Base-by-base conservation (phyloP, 2,113 vertebrate genomes). In the Ptilorrhoa leucosticta region DNA sequence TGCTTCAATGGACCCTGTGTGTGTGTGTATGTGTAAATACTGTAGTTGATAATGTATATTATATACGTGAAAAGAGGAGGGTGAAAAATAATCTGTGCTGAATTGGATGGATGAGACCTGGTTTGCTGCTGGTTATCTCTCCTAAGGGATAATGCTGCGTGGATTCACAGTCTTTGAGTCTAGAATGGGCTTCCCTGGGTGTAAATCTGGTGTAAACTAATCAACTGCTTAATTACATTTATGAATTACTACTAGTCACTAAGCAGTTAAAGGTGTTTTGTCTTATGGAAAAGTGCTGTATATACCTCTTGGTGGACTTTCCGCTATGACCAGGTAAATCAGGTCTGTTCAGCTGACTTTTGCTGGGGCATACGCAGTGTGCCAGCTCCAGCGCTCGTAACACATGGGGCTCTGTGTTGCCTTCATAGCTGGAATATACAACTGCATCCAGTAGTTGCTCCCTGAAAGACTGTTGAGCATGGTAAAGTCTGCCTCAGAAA, bases 331-430 rank as follows among this genome's bases (percentile, higher is more conserved):
- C 39, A 28, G 37, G 9, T 53, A 19, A 45, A 45, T 65, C 44
- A n/a, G 18, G 16, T 27, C 48, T 72, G 5, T 72, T 72, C 33
- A 42, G 28, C 42, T 75, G 60, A 21, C 23, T 87, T 61, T 37
- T 78, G 17, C 35, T 53, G 63, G 28, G 20, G 10, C 17, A 4
- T 56, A 10, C 44, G 53, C 18, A 10, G 22, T 48, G n/a, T 56
- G 16, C 30, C 57, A 64, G 28, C 66, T 71, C 56, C 45, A 75
- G n/a, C 10, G 10, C 54, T 72, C 11, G 27, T 39, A 4, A 60
- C 8, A 6, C 33, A 58, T 2, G 1, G 33, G 28, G 13, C 26
- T 64, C 17, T 7, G 2, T 6, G 27, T 51, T 17, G 4, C 44
- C 40, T 76, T 76, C 40, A 4, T 13, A 56, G 70, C 31, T 80